These are phyloP conservation scores for Endotricha flammealis DNA, from an alignment of 2,888 invertebrate genomes.

Conservation along the genomic window DNA sequence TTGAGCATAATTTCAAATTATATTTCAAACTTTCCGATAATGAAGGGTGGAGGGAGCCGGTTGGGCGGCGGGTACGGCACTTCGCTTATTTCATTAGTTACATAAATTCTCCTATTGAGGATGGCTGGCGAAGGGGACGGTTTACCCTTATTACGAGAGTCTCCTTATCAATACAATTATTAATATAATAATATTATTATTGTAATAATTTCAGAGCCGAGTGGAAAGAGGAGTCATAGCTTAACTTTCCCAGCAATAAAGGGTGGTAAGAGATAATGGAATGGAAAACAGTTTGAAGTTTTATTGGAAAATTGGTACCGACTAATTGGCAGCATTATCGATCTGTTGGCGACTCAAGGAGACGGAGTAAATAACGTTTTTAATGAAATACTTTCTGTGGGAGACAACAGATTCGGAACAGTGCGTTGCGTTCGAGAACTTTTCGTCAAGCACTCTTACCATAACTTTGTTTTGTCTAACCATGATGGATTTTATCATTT, in stretches of 20 bases:
- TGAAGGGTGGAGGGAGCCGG: slow-evolving; percentile 71
- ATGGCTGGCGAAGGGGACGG: slow-evolving; percentile 77
- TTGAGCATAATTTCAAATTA: slow-evolving; percentile 79
- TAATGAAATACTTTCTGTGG: slow-evolving; percentile 37
- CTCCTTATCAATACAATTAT: slow-evolving; percentile 79
- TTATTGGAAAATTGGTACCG: slow-evolving; percentile 77
- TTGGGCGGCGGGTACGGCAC: slow-evolving; percentile 48
- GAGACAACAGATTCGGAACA: slow-evolving; percentile 26
- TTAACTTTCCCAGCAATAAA: slow-evolving; percentile 76
- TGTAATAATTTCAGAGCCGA: slow-evolving; percentile 74
- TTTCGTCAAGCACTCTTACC: not conserved
- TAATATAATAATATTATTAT: slow-evolving; percentile 79
- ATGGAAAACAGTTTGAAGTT: slow-evolving; percentile 79
- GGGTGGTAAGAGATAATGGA: slow-evolving; percentile 77
- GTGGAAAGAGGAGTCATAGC: slow-evolving; percentile 69
- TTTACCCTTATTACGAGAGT: slow-evolving; percentile 79
- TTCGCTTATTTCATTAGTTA: slow-evolving; percentile 79
- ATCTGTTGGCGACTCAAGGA: slow-evolving; percentile 57
- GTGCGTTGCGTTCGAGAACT: slow-evolving; percentile 15
- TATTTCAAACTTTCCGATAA: slow-evolving; percentile 79
- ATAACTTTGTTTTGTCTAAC: slow-evolving; percentile 13
- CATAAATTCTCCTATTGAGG: slow-evolving; percentile 79
- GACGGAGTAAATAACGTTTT: slow-evolving; percentile 44
- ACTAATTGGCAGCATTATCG: slow-evolving; percentile 76
- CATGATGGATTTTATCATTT: too few relatives aligned